Conservation (phyloP, 2,888 invertebrate genomes). For the Agrilus biguttatus region DNA sequence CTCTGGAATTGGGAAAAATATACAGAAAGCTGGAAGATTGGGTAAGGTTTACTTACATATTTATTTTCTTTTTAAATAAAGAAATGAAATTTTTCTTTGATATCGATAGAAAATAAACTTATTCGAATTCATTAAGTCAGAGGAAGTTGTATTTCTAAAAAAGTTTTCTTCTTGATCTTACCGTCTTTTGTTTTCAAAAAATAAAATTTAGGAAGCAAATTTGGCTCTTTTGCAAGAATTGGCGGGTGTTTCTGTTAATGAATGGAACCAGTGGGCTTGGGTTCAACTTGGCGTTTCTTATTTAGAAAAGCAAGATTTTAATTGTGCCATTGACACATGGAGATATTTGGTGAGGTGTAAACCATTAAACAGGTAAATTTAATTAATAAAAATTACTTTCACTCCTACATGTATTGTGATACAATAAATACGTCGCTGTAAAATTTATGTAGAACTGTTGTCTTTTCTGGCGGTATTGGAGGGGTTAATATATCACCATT, state of each 20-base stretch:
- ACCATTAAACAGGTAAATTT: constrained; percentile 45
- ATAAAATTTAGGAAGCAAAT: constrained; percentile 38
- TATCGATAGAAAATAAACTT: not conserved
- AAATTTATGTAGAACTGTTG: too few species aligned
- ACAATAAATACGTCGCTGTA: too few species aligned
- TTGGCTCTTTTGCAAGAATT: constrained; percentile 43
- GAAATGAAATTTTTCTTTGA: not conserved
- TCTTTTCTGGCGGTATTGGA: too few species aligned
- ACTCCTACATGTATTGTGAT: not conserved
- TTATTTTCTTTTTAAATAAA: not conserved
- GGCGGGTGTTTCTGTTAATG: constrained; percentile 28
- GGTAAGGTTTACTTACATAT: constrained; percentile 23
- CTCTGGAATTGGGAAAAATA: constrained; percentile 59
- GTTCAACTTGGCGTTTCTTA: constrained; percentile 73
- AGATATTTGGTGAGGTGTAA: constrained; percentile 56
- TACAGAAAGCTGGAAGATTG: constrained; percentile 54
- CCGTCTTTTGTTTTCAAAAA: not conserved
- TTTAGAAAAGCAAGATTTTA: constrained; percentile 55
- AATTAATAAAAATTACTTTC: constrained; percentile 14
- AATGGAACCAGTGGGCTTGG: constrained; percentile 55
- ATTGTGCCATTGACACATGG: constrained; percentile 61
- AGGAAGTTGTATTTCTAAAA: not conserved
- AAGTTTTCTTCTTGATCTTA: not conserved
- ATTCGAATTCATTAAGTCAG: not conserved
- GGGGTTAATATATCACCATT: too few species aligned